A percentile compares a stretch with the other conserved stretches of the same genome.
phyloP scores from a whole-genome alignment of 2,888 invertebrate genomes.

The Trissolcus japonicus region DNA sequence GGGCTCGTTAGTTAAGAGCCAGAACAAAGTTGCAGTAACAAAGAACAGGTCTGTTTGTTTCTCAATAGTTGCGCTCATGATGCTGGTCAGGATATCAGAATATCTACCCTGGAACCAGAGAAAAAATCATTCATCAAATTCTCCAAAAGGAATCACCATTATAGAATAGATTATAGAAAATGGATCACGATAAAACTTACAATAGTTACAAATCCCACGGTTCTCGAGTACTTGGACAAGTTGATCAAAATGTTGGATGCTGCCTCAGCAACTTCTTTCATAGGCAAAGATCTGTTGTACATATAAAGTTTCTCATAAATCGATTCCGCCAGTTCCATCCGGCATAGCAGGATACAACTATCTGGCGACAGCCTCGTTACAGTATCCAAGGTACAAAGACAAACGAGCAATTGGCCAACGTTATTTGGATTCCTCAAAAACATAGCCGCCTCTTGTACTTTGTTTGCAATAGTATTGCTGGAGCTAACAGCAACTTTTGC shows the following conservation, averaged over 20 bases:
- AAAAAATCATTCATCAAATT: neutral
- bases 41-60: slow-evolving; percentile 45
- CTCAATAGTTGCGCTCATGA: slow-evolving; percentile 45
- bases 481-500: slow-evolving; percentile 66
- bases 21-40: slow-evolving; percentile 43
- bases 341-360: slow-evolving; percentile 35
- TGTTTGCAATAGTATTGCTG: slow-evolving; percentile 70
- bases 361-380: slow-evolving; percentile 50
- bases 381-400: slow-evolving; percentile 71
- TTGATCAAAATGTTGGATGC: slow-evolving; percentile 52
- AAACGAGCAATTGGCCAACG: slow-evolving; percentile 72
- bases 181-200: no score
- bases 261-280: slow-evolving; percentile 51
- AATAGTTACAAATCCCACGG: slow-evolving; percentile 25
- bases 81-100: slow-evolving; percentile 39
- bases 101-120: slow-evolving; percentile 28
- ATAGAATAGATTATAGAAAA: no score
- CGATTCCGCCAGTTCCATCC: slow-evolving; percentile 36
- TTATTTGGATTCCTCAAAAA: slow-evolving; percentile 67
- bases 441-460: slow-evolving; percentile 69
- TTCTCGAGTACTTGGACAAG: slow-evolving; percentile 43
- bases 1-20: slow-evolving; percentile 35
- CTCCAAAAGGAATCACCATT: neutral
- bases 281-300: slow-evolving; percentile 55
- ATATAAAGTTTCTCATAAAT: slow-evolving; percentile 41